Percentiles rank a stretch among this genome's conserved stretches.
Conservation (phyloP, 2,888 invertebrate genomes). For the Epiblema foenella region DNA sequence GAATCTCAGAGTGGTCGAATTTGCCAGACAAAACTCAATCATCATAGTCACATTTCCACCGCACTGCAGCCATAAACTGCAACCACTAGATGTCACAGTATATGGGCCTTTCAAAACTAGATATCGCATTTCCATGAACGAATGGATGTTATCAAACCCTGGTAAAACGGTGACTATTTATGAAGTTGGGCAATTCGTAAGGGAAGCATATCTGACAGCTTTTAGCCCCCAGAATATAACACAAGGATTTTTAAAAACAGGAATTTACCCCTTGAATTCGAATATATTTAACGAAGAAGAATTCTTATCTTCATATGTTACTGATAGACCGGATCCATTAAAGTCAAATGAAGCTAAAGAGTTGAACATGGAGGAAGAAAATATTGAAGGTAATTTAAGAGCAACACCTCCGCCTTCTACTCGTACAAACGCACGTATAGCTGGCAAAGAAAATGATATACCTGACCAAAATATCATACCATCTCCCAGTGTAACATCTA, state of each 20-base stretch:
- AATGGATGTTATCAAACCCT: slow-evolving; percentile 48
- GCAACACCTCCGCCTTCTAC: slow-evolving; percentile 41
- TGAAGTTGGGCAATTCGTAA: slow-evolving; percentile 46
- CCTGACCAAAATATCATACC: slow-evolving; percentile 34
- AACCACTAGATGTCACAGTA: slow-evolving; percentile 43
- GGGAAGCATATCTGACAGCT: slow-evolving; percentile 45
- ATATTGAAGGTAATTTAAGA: slow-evolving; percentile 31
- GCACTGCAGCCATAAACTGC: slow-evolving; percentile 44
- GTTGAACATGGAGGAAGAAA: slow-evolving; percentile 26
- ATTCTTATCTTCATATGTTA: slow-evolving; percentile 43
- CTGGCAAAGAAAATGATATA: slow-evolving; percentile 35
- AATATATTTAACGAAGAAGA: slow-evolving; percentile 43
- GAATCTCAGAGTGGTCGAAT: slow-evolving; percentile 46
- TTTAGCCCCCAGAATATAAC: slow-evolving; percentile 47
- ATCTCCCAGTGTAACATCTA: slow-evolving; percentile 36
- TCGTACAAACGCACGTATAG: slow-evolving; percentile 32
- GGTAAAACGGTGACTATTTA: slow-evolving; percentile 49
- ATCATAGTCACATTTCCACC: slow-evolving; percentile 45
- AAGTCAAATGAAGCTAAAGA: slow-evolving; percentile 24
- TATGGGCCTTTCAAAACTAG: slow-evolving; percentile 46
- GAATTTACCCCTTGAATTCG: slow-evolving; percentile 40
- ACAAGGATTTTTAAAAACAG: slow-evolving; percentile 38
- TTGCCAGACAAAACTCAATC: slow-evolving; percentile 45
- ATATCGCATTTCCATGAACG: slow-evolving; percentile 46
- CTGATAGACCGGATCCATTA: slow-evolving; percentile 37